Conservation (phyloP, 2,888 invertebrate genomes). For the Allolobophora icterica region DNA sequence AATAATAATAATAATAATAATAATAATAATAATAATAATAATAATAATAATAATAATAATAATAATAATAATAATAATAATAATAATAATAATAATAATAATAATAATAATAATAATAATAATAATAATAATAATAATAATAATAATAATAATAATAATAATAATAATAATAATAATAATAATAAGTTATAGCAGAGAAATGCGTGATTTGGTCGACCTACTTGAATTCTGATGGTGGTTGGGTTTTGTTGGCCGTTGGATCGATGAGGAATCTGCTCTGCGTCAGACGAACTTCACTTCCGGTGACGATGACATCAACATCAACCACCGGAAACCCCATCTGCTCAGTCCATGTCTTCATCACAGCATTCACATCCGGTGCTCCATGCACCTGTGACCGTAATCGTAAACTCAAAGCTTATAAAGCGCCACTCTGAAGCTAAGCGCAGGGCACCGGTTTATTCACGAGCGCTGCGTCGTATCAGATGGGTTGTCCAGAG, state of each 20-base stretch:
- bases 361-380: constrained; percentile 70
- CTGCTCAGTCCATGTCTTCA: constrained; percentile 87
- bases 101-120: too few species aligned
- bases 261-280: constrained; percentile 80
- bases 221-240: constrained; percentile 22
- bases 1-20: neutral
- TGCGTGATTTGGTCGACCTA: neutral
- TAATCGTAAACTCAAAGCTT: neutral
- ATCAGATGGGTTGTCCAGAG: too few species aligned
- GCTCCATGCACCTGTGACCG: neutral
- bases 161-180: neutral
- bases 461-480: neutral
- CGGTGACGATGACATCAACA: constrained; percentile 69
- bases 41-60: too few species aligned
- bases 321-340: constrained; percentile 80
- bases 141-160: too few species aligned
- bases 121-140: too few species aligned
- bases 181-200: too few species aligned
- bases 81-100: too few species aligned
- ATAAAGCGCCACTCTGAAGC: neutral
- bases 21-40: too few species aligned
- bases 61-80: too few species aligned
- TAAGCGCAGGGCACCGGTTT: neutral
- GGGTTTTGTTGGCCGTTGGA: constrained; percentile 58
- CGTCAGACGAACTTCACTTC: constrained; percentile 71